A percentile compares a stretch with the other conserved stretches of the same genome.
phyloP scores from a whole-genome alignment of 2,888 invertebrate species.

The Chirona hameri region DNA sequence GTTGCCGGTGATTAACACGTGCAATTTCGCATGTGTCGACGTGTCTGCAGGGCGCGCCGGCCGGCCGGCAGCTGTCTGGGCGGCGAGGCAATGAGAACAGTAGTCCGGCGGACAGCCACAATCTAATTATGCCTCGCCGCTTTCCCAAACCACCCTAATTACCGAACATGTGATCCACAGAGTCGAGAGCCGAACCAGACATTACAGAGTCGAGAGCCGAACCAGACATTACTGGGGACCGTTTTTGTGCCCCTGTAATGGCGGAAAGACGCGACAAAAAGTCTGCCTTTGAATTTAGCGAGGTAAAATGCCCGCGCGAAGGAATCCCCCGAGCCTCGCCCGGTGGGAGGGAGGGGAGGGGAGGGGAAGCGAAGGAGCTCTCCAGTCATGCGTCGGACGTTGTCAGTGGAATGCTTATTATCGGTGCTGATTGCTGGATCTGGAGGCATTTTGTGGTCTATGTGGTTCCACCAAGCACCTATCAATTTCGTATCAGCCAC shows the following conservation, averaged over 20 bases:
- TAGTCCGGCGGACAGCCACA: background rate
- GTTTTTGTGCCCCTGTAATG: background rate
- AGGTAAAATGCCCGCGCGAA: background rate
- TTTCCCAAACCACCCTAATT: background rate
- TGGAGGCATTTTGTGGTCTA: background rate
- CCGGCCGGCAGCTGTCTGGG: background rate
- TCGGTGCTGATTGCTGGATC: background rate
- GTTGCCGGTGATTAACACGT: background rate
- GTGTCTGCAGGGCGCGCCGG: background rate
- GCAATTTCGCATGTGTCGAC: background rate
- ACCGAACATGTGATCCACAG: constrained; percentile 27
- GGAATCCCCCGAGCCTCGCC: background rate
- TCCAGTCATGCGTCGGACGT: background rate
- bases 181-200: no score
- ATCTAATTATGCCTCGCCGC: constrained; percentile 4
- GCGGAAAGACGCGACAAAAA: background rate
- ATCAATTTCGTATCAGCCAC: background rate
- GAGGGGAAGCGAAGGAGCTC: background rate
- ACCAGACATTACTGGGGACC: background rate
- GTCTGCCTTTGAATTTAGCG: background rate
- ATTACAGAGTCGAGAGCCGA: background rate
- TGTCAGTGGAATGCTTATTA: background rate
- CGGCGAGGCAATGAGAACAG: background rate
- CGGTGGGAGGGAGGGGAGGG: background rate
- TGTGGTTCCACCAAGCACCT: background rate